Base-by-base conservation (phyloP, 2,797 vertebrate genomes). In the Clarias pachynema region DNA sequence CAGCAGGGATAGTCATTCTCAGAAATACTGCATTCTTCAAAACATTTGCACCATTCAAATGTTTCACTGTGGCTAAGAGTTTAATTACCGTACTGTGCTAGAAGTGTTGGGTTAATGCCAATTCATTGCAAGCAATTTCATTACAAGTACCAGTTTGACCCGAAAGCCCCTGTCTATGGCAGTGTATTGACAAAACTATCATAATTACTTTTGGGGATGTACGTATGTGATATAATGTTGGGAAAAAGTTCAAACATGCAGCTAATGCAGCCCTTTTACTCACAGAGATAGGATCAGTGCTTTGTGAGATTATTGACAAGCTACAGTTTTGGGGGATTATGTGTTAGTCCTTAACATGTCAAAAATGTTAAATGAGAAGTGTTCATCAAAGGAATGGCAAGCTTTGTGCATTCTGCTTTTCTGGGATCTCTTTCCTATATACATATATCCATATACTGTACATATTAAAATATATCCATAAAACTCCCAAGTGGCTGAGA, bases 201-300 rank as follows among this genome's bases (percentile, higher is more conserved):
- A 56, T 57, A 1, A 31, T 37, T 14, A 59, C 49, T 79, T 40
- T 5, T 44, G 5, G 29, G 10, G 18, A 29, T 40, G 24, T 16
- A 16, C 56, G 59, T 85, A 15, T n/a, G 18, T 60, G 59, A 20
- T 62, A 31, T 81, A 34, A 65, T 72, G 20, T 74, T 81, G 49
- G 70, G n/a, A 69, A 75, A n/a, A 34, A 4, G 77, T 77, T 16
- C 44, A 78, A 68, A 63, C 59, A 22, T 44, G 59, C 15, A 82
- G 31, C 22, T 44, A 40, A 37, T 74, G 24, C 40, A 34, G 22
- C 70, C 44, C 60, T 70, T 82, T 62, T 70, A 29, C 44, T 63
- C 57, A 79, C 37, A 40, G 9, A 18, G 20, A 15, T 70, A 18
- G 15, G n/a, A 22, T 72, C 18, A 77, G 80, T 24, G 53, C 53